Percentiles rank a stretch among this genome's conserved stretches.
Evolutionary conservation across 2,888 invertebrate genomes (phyloP).

Genomic region (Campoletis raptor): DNA sequence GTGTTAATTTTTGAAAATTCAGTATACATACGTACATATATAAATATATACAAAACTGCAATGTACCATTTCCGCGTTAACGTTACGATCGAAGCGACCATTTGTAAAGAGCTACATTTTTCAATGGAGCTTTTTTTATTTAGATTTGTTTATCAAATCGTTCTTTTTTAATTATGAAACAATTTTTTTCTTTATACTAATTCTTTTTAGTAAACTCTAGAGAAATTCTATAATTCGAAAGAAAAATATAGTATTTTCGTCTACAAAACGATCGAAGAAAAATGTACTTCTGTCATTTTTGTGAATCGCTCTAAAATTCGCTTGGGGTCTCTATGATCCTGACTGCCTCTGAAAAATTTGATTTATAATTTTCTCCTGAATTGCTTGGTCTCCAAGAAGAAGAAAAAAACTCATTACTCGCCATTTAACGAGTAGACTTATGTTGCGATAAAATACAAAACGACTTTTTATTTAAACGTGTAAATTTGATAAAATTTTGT

Average conservation of each 20-base stretch:
- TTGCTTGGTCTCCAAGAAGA: not conserved
- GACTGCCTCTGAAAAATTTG: not conserved
- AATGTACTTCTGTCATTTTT: too few species aligned
- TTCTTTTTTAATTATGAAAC: not conserved
- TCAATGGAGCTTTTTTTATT: constrained; percentile 1
- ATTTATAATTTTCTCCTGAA: not conserved
- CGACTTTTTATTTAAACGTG: not conserved
- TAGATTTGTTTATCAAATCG: not conserved
- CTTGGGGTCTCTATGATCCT: too few species aligned
- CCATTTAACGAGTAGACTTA: not conserved
- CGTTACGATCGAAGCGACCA: constrained; percentile 73
- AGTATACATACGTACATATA: constrained; percentile 41
- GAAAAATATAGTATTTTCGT: too few species aligned
- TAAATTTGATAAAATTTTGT: not conserved
- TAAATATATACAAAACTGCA: constrained; percentile 66
- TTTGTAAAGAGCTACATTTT: constrained; percentile 64
- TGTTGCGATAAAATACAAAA: not conserved
- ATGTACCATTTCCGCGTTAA: constrained; percentile 74
- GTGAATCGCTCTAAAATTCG: too few species aligned
- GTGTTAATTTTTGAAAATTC: not conserved
- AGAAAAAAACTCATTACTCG: not conserved
- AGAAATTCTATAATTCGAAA: too few species aligned
- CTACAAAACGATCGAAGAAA: too few species aligned
- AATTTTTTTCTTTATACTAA: constrained; percentile 1
- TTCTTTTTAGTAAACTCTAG: too few species aligned